Base-by-base conservation (phyloP, 2,113 vertebrate genomes). In the Uria aalge region DNA sequence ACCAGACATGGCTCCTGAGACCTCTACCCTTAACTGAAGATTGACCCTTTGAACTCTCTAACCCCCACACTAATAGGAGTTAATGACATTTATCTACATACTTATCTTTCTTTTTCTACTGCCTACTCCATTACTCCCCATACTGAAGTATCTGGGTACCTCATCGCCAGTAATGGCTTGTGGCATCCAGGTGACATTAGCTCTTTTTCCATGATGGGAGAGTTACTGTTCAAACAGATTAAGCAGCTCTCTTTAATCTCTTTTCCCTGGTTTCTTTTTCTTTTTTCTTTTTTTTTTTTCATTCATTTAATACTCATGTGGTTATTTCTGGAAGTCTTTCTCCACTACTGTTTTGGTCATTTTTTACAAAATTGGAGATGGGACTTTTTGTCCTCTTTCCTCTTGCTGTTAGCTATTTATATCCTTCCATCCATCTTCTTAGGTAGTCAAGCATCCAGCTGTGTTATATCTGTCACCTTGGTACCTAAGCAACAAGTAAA, bases 291-390 rank as follows among this genome's bases (percentile, higher is more conserved):
- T 24, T 15, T 38, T 15, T 41, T 6, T 30, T 18, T 4, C 76
- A 34, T 87, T 52, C 30, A 48, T 85, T 94, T 85, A 64, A 36
- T 53, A 60, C 36, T 74, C 69, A 45, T 30, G 8, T 76, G 57
- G 48, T 91, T 97, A 93, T 96, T 96, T 96, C 94, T 90, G 87
- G 96, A 94, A 90, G 27, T 57, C 24, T 85, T 85, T 72, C 62
- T 90, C 36, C 78, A 29, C 69, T 81, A 12, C 74, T 87, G 64
- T 96, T 95, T 90, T 66, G 90, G 90, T 93, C 90, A 88, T 67
- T 77, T 48, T 90, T 75, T 60, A 88, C 66, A 48, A 36, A n/a
- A 82, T 22, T 53, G n/a, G 48, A 91, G 74, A 93, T 69, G 62
- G 87, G 81, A 96, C 96, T 76, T 82, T 76, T 22, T 95, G 90